Percentiles rank a stretch among this genome's conserved stretches.
Evolutionary conservation across 2,888 invertebrate species (phyloP).

Genomic region (Anagyrus pseudococci): DNA sequence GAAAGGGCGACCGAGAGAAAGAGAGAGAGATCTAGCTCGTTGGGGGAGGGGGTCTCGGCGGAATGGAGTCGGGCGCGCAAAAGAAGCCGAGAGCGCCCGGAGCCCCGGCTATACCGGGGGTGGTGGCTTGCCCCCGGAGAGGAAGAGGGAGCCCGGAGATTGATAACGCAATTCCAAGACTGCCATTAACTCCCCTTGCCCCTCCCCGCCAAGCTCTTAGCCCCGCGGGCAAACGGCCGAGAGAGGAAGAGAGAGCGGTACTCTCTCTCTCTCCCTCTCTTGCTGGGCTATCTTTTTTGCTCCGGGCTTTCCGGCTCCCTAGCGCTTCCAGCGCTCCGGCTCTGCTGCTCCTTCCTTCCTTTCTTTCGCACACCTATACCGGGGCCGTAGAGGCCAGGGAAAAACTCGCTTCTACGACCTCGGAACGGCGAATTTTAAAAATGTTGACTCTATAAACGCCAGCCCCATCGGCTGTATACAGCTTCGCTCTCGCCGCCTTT

Average conservation of each 20-base stretch:
- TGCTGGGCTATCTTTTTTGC: slow-evolving; percentile 57
- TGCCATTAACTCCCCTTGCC: slow-evolving; percentile 60
- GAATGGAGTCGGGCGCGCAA: slow-evolving; percentile 39
- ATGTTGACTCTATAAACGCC: slow-evolving; percentile 61
- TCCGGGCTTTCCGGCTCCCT: slow-evolving; percentile 44
- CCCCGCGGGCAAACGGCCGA: too few species aligned
- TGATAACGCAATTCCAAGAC: slow-evolving; percentile 63
- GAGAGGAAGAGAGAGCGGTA: too few species aligned
- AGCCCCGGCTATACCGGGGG: too few species aligned
- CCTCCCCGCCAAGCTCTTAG: slow-evolving; percentile 48
- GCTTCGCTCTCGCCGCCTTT: too few species aligned
- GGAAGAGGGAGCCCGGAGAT: slow-evolving; percentile 55
- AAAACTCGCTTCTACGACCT: slow-evolving; percentile 34
- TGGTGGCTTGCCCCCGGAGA: slow-evolving; percentile 25
- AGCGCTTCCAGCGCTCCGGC: too few species aligned
- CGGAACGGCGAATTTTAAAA: slow-evolving; percentile 61
- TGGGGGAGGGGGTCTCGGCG: slow-evolving; percentile 42
- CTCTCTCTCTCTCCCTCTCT: slow-evolving; percentile 43
- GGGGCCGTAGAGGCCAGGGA: background rate
- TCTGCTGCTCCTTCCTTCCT: slow-evolving; percentile 41
- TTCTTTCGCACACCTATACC: slow-evolving; percentile 44
- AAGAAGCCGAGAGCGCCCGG: too few species aligned
- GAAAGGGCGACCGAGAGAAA: slow-evolving; percentile 8
- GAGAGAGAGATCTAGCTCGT: slow-evolving; percentile 43
- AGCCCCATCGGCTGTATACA: too few species aligned